Percentiles rank a stretch among this genome's conserved stretches.
Evolutionary conservation across 2,888 invertebrate genomes (phyloP).

Genomic region (Chydorus sphaericus): DNA sequence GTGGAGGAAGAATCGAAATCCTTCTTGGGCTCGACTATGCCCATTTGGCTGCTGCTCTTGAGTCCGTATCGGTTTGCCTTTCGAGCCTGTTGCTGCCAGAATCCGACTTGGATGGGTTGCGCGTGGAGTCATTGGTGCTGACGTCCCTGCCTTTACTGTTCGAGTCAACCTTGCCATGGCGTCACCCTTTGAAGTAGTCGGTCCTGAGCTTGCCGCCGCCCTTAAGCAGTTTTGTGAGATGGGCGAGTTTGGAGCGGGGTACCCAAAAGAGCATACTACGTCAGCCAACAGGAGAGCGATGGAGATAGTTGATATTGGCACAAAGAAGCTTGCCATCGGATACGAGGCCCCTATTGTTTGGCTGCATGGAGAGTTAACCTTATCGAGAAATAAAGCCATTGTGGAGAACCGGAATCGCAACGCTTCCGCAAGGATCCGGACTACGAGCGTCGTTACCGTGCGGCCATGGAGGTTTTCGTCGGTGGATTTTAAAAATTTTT

Average conservation of each 20-base stretch:
- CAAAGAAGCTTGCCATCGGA: background rate
- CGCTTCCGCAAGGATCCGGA: conserved; percentile 12
- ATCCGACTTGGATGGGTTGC: background rate
- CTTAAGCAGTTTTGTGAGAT: conserved; percentile 7
- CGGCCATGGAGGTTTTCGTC: conserved; percentile 16
- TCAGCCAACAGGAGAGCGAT: too few relatives aligned
- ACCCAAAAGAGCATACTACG: background rate
- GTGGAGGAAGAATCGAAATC: background rate
- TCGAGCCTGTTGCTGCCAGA: background rate
- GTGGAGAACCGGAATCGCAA: conserved; percentile 14
- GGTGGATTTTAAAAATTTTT: too few relatives aligned
- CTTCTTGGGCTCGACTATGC: background rate
- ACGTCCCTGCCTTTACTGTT: background rate
- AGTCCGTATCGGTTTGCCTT: background rate
- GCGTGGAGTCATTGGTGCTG: background rate
- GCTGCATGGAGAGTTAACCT: conserved; percentile 9
- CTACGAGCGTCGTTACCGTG: conserved; percentile 10
- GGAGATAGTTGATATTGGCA: background rate
- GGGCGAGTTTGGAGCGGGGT: conserved; percentile 2
- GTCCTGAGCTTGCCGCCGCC: background rate
- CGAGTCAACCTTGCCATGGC: background rate
- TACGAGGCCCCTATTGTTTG: conserved; percentile 18
- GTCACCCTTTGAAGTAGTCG: too few relatives aligned
- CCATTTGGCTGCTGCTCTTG: background rate
- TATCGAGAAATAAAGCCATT: conserved; percentile 7